These are phyloP conservation scores for Danio rerio DNA, from an alignment of 2,113 vertebrate genomes.

Conservation along the genomic window GRCz12tu NC_133178.1:63643001-63643500, in stretches of 20 bases:
- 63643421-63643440: too few relatives aligned
- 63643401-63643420: too few relatives aligned
- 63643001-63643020: not conserved
- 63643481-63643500: not conserved
- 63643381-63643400: not conserved
- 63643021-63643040: conserved; percentile 7
- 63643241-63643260: conserved; percentile 11
- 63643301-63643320: not conserved
- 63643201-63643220: not conserved
- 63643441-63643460: not conserved
- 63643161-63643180: not conserved
- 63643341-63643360: not conserved
- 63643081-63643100: conserved; percentile 23
- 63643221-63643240: conserved; percentile 36
- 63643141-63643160: not conserved
- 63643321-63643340: not conserved
- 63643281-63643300: not conserved
- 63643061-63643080: conserved; percentile 32
- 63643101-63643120: conserved; percentile 31
- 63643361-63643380: not conserved
- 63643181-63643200: conserved; percentile 5
- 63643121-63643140: conserved; percentile 21
- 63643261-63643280: conserved; percentile 15
- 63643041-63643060: not conserved
- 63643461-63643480: not conserved